A percentile compares a stretch with the other conserved stretches of the same genome.
Conservation (phyloP, 2,888 invertebrate genomes). For the Ennomos erosarius region DNA sequence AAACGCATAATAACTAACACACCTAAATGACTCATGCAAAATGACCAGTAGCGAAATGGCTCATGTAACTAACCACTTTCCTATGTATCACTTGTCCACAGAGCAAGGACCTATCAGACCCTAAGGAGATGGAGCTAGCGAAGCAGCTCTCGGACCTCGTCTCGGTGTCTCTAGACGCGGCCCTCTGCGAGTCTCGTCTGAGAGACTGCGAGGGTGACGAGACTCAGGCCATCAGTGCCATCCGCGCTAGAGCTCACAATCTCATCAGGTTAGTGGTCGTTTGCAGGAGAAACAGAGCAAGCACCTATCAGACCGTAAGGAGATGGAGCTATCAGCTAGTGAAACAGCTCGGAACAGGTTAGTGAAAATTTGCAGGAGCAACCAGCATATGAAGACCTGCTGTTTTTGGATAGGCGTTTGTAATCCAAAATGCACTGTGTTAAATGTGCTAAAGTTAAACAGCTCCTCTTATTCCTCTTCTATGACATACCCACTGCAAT, state of each 20-base stretch:
- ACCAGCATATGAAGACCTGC: constrained; percentile 2
- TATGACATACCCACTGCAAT: no score
- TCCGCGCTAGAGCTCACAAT: constrained; percentile 55
- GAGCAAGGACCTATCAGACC: constrained; percentile 68
- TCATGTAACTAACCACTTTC: no score
- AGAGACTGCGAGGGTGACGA: constrained; percentile 43
- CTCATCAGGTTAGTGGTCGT: constrained; percentile 64
- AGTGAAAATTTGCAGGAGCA: constrained; percentile 35
- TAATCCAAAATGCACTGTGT: no score
- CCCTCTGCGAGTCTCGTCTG: constrained; percentile 57
- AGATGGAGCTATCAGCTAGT: no score
- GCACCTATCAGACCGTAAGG: no score
- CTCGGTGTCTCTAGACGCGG: constrained; percentile 63
- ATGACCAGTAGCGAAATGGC: no score
- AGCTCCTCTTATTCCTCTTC: no score
- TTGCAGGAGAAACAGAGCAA: constrained; percentile 1
- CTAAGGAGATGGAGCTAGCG: constrained; percentile 61
- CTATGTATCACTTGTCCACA: constrained; percentile 39
- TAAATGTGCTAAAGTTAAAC: no score
- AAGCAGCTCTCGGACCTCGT: constrained; percentile 66
- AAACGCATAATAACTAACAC: no score
- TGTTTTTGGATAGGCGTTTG: neutral
- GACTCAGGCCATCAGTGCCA: constrained; percentile 42
- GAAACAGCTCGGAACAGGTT: constrained; percentile 72
- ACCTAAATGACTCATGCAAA: no score